Percentiles rank a stretch among this genome's conserved stretches.
Conservation (phyloP, 2,113 vertebrate genomes). For the Trochalopteron elliotii region DNA sequence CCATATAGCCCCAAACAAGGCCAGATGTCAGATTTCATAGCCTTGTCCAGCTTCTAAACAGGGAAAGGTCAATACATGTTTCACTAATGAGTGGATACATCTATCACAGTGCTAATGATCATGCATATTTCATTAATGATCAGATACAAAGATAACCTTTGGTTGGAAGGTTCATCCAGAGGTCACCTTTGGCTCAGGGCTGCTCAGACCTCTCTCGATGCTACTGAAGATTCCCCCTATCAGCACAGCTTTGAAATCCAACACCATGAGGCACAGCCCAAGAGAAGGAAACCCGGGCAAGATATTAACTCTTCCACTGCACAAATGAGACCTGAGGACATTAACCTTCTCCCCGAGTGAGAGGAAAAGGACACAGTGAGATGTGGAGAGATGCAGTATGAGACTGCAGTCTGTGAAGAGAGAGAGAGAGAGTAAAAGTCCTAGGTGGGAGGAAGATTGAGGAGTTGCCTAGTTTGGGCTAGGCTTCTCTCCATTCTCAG, state of each 20-base stretch:
- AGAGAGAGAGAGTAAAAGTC: not conserved
- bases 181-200: no score
- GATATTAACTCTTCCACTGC: not conserved
- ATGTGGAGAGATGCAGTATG: not conserved
- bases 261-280: not conserved
- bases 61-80: no score
- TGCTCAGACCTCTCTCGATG: no score
- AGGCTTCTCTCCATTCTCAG: not conserved
- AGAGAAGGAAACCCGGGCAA: not conserved
- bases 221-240: not conserved
- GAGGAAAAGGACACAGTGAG: not conserved
- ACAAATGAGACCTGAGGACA: not conserved
- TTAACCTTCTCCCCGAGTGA: not conserved
- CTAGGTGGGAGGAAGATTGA: not conserved
- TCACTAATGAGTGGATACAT: no score
- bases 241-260: not conserved
- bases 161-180: no score
- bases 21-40: not conserved
- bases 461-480: not conserved
- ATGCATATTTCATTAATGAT: no score
- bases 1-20: no score
- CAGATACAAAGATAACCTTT: no score
- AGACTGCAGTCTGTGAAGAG: not conserved
- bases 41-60: no score
- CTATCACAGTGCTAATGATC: no score